Base-by-base conservation (phyloP, 2,888 invertebrate species). In the Limnephilus marmoratus region DNA sequence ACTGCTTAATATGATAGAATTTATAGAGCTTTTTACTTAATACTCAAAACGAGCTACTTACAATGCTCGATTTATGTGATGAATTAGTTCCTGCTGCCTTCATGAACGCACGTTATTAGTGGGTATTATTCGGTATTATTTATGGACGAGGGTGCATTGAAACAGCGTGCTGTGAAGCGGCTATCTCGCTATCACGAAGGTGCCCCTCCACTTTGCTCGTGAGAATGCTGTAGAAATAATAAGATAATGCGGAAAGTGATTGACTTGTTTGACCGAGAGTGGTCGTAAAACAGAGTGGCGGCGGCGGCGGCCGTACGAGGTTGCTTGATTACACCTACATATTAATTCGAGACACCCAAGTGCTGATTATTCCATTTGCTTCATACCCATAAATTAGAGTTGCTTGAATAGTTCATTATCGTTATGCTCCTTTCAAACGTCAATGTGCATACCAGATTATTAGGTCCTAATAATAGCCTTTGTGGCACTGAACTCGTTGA, bases 241-340 rank as follows among this genome's bases (percentile, higher is more conserved):
- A 34, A 34, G 82, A 82, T 82, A 82, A 82, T 82, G 34, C 34
- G 34, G 34, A 82, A 34, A 82, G 82, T 82, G 82, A 82, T 82
- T 82, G 82, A 82, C 82, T 82, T 82, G 82, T 82, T 82, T 31
- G 31, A 82, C 29, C 82, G 82, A 82, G 34, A 82, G 29, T 82
- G 82, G 82, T 82, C 82, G 82, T 82, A 34, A 82, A 82, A 34
- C 31, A 31, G 34, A 82, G 82, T 82, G 82, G 31, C 34, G 34
- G 37, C 37, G 37, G 37, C 37, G 37, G 31, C 34, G 82, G 31
- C 34, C 9, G 34, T 34, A 82, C 68, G 24, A 68, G 68, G 68
- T 68, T 68, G 24, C 68, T 68, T n/a, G 68, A 68, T 68, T 68
- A 68, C 68, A 68, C 68, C 24, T 68, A 68, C 53, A 53, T 15